These are phyloP conservation scores for Hymenochirus boettgeri DNA, from an alignment of 2,113 vertebrate species.

Conservation along the genomic window DNA sequence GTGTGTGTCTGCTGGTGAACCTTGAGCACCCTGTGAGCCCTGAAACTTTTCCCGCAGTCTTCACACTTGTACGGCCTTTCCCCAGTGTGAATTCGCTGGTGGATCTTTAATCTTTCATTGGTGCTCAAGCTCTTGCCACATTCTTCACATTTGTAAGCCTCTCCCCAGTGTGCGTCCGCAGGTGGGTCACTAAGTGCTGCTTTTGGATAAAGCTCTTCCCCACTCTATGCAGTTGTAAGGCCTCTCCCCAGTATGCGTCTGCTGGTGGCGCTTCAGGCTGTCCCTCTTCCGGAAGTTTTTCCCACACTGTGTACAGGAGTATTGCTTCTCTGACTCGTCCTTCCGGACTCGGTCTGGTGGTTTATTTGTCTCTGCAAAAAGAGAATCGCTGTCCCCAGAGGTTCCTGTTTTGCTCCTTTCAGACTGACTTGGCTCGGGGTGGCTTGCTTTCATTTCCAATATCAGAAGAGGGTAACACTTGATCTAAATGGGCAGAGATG, in stretches of 20 bases:
- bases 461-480: neutral
- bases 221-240: constrained; percentile 29
- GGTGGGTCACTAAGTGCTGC: constrained; percentile 30
- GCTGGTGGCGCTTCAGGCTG: constrained; percentile 35
- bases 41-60: constrained; percentile 42
- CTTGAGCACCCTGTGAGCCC: constrained; percentile 25
- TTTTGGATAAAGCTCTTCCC: constrained; percentile 37
- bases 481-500: neutral
- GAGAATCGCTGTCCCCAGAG: neutral
- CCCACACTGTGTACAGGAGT: constrained; percentile 28
- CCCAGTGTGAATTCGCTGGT: constrained; percentile 48
- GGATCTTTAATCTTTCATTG: constrained; percentile 61
- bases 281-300: constrained; percentile 38
- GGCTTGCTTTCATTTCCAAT: neutral
- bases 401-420: neutral
- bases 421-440: neutral
- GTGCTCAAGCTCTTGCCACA: constrained; percentile 64
- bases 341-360: neutral
- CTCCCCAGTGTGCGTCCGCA: constrained; percentile 33
- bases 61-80: constrained; percentile 38
- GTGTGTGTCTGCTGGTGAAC: constrained; percentile 39
- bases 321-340: constrained; percentile 23
- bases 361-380: neutral
- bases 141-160: constrained; percentile 55
- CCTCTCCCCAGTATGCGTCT: constrained; percentile 15